These are phyloP conservation scores for Probaryconus sp. DNA, from an alignment of 1,140 invertebrate genomes.

Conservation along the genomic window DNA sequence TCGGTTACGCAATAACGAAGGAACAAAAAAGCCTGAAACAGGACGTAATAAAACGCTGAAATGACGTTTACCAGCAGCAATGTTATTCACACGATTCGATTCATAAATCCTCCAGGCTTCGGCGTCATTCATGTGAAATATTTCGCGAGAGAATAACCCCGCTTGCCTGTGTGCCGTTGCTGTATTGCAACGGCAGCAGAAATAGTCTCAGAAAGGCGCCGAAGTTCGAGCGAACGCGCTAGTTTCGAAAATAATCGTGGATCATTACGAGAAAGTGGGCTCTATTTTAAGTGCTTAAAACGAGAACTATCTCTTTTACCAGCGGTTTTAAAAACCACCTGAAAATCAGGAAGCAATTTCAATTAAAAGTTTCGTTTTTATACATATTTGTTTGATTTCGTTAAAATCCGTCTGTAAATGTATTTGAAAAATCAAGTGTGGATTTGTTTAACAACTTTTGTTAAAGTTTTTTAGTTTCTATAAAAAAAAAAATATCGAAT, in stretches of 20 bases:
- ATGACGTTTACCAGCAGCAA: slow-evolving; percentile 21
- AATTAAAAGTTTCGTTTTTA: too few species aligned
- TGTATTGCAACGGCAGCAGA: slow-evolving; percentile 13
- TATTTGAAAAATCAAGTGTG: too few species aligned
- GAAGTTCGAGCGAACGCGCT: slow-evolving; percentile 16
- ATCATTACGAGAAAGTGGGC: slow-evolving; percentile 17
- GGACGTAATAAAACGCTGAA: slow-evolving; percentile 29
- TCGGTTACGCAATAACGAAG: slow-evolving; percentile 32
- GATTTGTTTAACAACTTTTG: too few species aligned
- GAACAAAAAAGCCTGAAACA: neutral
- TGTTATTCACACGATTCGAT: slow-evolving; percentile 39
- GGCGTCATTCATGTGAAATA: slow-evolving; percentile 32
- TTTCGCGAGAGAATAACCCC: slow-evolving; percentile 24
- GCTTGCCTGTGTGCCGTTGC: neutral
- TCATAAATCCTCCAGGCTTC: slow-evolving; percentile 40
- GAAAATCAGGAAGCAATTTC: too few species aligned
- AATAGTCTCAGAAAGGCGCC: slow-evolving; percentile 26
- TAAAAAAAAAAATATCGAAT: too few species aligned
- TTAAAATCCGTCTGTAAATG: too few species aligned
- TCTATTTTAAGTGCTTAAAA: slow-evolving; percentile 26
- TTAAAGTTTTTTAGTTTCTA: too few species aligned
- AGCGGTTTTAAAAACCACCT: too few species aligned
- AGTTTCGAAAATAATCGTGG: slow-evolving; percentile 53
- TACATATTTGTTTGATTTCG: too few species aligned
- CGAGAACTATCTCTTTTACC: neutral